phyloP scores from a whole-genome alignment of 2,888 invertebrate genomes.

The Ormyrus nitidulus region DNA sequence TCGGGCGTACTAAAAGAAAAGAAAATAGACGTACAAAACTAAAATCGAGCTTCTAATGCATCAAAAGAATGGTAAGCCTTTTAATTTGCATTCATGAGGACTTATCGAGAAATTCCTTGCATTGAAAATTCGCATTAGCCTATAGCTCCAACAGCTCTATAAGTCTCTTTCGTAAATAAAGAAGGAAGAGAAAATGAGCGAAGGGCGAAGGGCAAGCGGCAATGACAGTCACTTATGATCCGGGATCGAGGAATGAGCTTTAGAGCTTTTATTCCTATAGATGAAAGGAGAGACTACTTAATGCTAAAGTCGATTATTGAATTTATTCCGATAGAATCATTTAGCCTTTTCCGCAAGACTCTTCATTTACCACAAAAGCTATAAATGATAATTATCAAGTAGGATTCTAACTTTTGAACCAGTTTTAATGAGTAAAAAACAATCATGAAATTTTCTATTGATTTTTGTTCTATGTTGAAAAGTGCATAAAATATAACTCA shows the following conservation, averaged over 20 bases:
- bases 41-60: no score
- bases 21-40: no score
- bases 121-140: constrained; percentile 54
- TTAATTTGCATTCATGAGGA: constrained; percentile 75
- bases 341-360: neutral
- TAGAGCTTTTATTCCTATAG: neutral
- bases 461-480: no score
- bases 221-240: neutral
- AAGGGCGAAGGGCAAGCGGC: no score
- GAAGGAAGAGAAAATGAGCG: neutral
- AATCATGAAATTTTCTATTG: no score
- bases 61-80: constrained; percentile 61
- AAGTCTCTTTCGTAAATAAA: constrained; percentile 33
- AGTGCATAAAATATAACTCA: no score
- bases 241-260: constrained; percentile 1
- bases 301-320: constrained; percentile 31
- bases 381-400: no score
- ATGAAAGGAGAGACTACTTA: no score
- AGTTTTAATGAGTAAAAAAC: no score
- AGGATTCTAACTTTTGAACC: no score
- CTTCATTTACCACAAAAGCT: no score
- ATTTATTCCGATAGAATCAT: constrained; percentile 27
- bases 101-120: constrained; percentile 66
- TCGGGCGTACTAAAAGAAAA: no score
- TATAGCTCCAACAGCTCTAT: constrained; percentile 13